Evolutionary conservation across 2,888 invertebrate species (phyloP), one percentile per base, ranked within the genome.

Genomic region (Megastigmus dorsalis): DNA sequence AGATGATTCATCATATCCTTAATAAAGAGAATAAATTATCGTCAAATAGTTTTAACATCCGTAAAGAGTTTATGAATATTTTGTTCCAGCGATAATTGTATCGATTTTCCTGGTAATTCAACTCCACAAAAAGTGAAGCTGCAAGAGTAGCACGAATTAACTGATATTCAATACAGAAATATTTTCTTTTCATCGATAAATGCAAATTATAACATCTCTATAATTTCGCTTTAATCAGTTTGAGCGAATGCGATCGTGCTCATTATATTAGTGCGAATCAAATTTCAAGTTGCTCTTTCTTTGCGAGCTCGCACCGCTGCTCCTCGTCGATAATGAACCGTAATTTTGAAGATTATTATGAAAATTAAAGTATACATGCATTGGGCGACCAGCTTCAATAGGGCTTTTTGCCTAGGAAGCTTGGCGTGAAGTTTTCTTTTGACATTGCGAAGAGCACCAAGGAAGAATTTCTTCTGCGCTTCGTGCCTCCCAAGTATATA

Each of bases 321-420:
- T n/a, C 9, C 26, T 20, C 36, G 4, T 13, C 41, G n/a, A 57
- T 60, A 66, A 72, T 54, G 43, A 54, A 54, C n/a, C 33, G 23
- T 43, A 66, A 72, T 66, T 66, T 66, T 50, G 33, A 36, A 15
- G 45, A 63, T 52, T 23, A 52, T 72, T 72, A 72, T 60, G 66
- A 72, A 72, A 72, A 66, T 72, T 66, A 43, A 26, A 66, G 52
- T 72, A 59, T 30, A 63, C 67, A 60, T 36, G n/a, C n/a, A n/a
- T n/a, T n/a, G n/a, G 41, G 23, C 36, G 4, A 2, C n/a, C n/a
- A n/a, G n/a, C n/a, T 48, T 33, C n/a, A 62, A 62, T 54, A 52
- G 5, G 30, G 28, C 13, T 18, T 52, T 23, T 20, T 36, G 28
- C 23, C 5, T 36, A 38, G 26, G 9, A 71, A 48, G 36, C 69